Evolutionary conservation across 2,888 invertebrate species (phyloP), one percentile per base, ranked within the genome.

Genomic region (Caenorhabditis panamensis): DNA sequence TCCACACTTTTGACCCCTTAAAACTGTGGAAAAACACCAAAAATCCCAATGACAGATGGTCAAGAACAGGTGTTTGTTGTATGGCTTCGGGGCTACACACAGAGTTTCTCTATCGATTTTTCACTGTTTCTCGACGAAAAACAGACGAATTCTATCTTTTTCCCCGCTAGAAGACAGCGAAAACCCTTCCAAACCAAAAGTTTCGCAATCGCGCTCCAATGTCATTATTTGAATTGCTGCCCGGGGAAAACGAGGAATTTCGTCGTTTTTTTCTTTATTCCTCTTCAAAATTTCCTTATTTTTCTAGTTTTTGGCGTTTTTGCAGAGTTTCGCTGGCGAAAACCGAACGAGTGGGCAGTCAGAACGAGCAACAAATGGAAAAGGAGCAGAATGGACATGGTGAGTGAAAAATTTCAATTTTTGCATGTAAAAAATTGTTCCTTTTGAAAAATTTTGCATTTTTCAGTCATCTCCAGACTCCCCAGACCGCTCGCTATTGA

Each of bases 401-500:
- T 68, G 11, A 37, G 58, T 54, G 2, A 11, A 24, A 36, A 31
- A 18, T 58, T 58, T 31, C 9, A 2, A 13, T n/a, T 53, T 54
- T 54, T 28, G n/a, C 5, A 13, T 2, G 4, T 59, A 22, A 24
- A 59, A 58, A 58, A 28, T n/a, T 37, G 8, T 37, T 41, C 16
- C 41, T 56, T 28, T 47, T 47, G 4, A n/a, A 18, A 47, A 47
- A 47, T 11, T 47, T 58, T 20, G 44, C 20, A 31, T n/a, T 56
- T 56, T 56, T 20, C 31, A 26, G 78, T 20, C 9, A 20, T 16
- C n/a, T 62, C 71, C 31, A 31, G 58, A 24, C 75, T 75, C 4
- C 72, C 78, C 49, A 71, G 51, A 49, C 44, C 64, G 11, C 59
- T 79, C 31, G 79, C 72, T 36, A 49, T 68, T 8, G 79, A 79